Percentiles rank a stretch among this genome's conserved stretches.
phyloP scores from a whole-genome alignment of 2,888 invertebrate species.

The Steinernema hermaphroditum region DNA sequence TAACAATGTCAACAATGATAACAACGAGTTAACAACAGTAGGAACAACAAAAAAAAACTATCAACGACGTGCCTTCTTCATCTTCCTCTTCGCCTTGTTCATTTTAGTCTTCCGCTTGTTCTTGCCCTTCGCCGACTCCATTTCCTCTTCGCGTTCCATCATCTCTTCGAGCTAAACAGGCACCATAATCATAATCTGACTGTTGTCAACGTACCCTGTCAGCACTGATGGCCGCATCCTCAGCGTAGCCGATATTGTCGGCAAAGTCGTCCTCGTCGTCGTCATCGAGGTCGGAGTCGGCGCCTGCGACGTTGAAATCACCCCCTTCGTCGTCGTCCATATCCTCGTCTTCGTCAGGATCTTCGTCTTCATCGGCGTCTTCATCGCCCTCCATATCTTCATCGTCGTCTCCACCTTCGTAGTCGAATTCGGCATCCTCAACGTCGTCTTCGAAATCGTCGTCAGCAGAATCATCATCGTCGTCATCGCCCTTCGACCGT shows the following conservation, averaged over 20 bases:
- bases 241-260: conserved; percentile 43
- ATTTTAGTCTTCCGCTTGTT: background rate
- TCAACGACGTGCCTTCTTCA: background rate
- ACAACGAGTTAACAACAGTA: background rate
- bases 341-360: conserved; percentile 34
- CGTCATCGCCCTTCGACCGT: conserved; percentile 58
- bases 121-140: background rate
- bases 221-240: conserved; percentile 38
- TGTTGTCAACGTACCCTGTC: background rate
- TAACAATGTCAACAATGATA: background rate
- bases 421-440: conserved; percentile 42
- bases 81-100: background rate
- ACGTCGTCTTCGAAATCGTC: conserved; percentile 66
- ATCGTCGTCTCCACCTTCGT: conserved; percentile 33
- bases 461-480: conserved; percentile 67
- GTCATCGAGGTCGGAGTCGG: conserved; percentile 33
- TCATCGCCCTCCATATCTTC: conserved; percentile 33
- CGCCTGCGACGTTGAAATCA: conserved; percentile 38
- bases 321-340: conserved; percentile 39
- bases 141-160: background rate
- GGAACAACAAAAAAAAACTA: background rate
- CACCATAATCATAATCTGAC: no score
- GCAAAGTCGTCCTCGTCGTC: conserved; percentile 38
- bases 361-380: conserved; percentile 34
- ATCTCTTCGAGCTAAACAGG: background rate